phyloP scores from a whole-genome alignment of 2,888 invertebrate species.

The Cistogaster globosa region DNA sequence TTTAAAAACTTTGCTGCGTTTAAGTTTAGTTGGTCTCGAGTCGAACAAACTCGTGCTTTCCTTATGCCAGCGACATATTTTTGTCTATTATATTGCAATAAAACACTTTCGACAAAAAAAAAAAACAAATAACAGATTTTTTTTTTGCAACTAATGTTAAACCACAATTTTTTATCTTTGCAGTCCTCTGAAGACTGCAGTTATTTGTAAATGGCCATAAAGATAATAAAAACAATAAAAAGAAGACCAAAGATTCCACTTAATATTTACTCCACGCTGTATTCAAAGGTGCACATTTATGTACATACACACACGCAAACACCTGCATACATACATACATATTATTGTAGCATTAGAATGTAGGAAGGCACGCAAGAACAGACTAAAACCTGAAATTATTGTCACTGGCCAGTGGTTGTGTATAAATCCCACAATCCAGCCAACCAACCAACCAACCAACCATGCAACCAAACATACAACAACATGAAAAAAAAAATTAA shows the following conservation, averaged over 20 bases:
- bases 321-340: neutral
- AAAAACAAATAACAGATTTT: constrained; percentile 5
- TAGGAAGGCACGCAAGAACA: constrained; percentile 9
- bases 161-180: constrained; percentile 8
- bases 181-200: constrained; percentile 60
- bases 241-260: constrained; percentile 19
- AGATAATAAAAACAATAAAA: constrained; percentile 59
- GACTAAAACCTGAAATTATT: constrained; percentile 60
- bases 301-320: neutral
- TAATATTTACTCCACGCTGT: constrained; percentile 25
- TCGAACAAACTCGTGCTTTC: constrained; percentile 6
- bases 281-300: neutral
- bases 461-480: constrained; percentile 3
- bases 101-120: neutral
- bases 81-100: neutral
- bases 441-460: constrained; percentile 9
- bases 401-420: constrained; percentile 71
- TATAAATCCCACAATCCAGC: constrained; percentile 65
- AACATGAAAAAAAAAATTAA: neutral
- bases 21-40: neutral
- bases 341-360: neutral
- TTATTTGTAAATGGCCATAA: constrained; percentile 70
- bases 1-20: constrained; percentile 36
- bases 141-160: constrained; percentile 13
- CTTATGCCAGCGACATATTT: constrained; percentile 33